Evolutionary conservation across 2,888 invertebrate genomes (phyloP).

Genomic region (Hydraecia micacea): DNA sequence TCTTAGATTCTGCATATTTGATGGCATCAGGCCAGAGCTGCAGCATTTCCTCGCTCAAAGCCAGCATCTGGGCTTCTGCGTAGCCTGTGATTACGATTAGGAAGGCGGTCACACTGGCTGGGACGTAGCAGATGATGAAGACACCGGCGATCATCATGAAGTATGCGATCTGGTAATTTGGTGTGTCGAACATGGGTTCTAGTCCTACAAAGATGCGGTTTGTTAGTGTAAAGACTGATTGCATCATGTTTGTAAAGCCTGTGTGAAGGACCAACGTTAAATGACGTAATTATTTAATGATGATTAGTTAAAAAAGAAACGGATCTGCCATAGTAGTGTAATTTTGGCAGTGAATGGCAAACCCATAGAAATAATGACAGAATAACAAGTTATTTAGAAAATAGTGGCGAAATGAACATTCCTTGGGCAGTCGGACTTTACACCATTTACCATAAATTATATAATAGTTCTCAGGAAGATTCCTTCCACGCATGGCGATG

Average conservation of each 20-base stretch:
- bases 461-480: conserved; percentile 59
- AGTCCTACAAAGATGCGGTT: conserved; percentile 44
- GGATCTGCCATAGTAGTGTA: neutral
- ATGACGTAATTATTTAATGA: neutral
- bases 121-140: conserved; percentile 59
- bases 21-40: conserved; percentile 62
- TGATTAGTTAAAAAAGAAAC: neutral
- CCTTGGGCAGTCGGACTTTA: neutral
- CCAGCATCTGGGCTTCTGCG: conserved; percentile 62
- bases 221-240: neutral
- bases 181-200: conserved; percentile 62
- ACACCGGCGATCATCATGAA: conserved; percentile 45
- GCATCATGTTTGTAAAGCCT: neutral
- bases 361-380: neutral
- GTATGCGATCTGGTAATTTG: conserved; percentile 63
- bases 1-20: conserved; percentile 29
- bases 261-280: no score
- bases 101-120: conserved; percentile 62
- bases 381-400: neutral
- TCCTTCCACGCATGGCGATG: conserved; percentile 42
- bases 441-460: conserved; percentile 58
- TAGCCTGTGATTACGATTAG: conserved; percentile 62
- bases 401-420: neutral
- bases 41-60: conserved; percentile 58
- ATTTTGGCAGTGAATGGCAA: neutral